These are phyloP conservation scores for Syndactyla subalaris DNA, from an alignment of 2,797 vertebrate genomes.

Conservation along the genomic window DNA sequence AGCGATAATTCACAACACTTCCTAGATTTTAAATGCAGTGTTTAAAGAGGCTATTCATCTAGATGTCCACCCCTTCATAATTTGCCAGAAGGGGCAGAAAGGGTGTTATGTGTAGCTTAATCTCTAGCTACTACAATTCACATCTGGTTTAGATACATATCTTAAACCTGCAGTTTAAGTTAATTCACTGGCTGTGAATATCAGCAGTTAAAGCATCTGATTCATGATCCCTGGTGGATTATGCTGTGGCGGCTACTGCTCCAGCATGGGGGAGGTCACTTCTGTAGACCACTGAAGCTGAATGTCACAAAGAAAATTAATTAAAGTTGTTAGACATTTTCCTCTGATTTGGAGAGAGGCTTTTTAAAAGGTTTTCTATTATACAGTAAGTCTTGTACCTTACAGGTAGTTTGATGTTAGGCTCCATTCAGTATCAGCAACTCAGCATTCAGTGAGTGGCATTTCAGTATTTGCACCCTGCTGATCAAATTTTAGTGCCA, in stretches of 20 bases:
- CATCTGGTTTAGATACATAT: neutral
- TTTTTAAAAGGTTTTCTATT: neutral
- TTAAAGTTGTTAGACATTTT: neutral
- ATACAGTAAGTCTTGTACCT: neutral
- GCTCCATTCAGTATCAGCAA: neutral
- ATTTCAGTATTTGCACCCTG: neutral
- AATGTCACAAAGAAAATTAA: neutral
- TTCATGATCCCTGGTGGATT: neutral
- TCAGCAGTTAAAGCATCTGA: slow-evolving; percentile 19
- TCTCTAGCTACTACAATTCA: neutral
- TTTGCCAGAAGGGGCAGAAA: neutral
- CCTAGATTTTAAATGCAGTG: neutral
- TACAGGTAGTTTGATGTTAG: neutral
- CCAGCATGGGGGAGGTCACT: neutral
- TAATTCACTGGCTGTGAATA: slow-evolving; percentile 18
- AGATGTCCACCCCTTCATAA: neutral
- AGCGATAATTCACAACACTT: neutral
- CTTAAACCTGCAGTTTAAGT: neutral
- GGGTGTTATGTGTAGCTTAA: neutral
- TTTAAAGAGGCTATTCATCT: neutral
- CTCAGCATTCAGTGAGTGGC: neutral
- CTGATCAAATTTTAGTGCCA: neutral
- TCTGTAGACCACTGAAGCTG: neutral
- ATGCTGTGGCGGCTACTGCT: neutral
- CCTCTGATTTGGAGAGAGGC: neutral